Evolutionary conservation across 2,888 invertebrate genomes (phyloP), one percentile per base, ranked within the genome.

Genomic region (Aphidoletes aphidimyza): DNA sequence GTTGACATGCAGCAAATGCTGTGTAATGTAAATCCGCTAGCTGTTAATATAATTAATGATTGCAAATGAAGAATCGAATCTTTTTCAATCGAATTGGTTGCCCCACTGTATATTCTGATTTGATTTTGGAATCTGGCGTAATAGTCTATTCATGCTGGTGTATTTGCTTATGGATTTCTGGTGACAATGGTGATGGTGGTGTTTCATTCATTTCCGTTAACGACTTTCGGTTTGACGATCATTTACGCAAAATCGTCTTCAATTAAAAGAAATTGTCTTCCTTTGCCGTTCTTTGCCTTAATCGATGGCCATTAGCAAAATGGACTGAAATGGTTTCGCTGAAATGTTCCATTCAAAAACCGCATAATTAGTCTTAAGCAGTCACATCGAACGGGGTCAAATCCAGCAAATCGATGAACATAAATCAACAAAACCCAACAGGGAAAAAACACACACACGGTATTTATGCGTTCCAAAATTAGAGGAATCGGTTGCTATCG

Each of bases 11-110:
- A 69, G 30, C 30, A 14, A 14, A 14, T 6, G 2, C 34, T 34
- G 14, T 69, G 8, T 9, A 11, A n/a, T 22, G 54, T 22, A 54
- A 54, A 54, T 54, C 54, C 69, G 9, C 8, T 69, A 30, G 54
- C 69, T 69, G 69, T 69, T 54, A 69, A 69, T 69, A n/a, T 69
- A 69, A 69, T 69, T 69, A 69, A 69, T 69, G 54, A 22, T 47
- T 54, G 54, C 22, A 54, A 54, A 30, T 69, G 69, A 69, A 69
- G 69, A 30, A 69, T 26, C 26, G 30, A 69, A 14, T 69, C 69
- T 17, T 11, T 69, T 69, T 69, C 30, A 6, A 30, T 30, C 69
- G 30, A 14, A 22, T 54, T 5, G 22, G 22, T 54, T n/a, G 22
- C 3, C 47, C 6, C 19, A 17, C 19, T 42, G 8, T 42, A 47